phyloP scores from a whole-genome alignment of 92 coral and sea anemone genomes.

The Paragorgia papillata region DNA sequence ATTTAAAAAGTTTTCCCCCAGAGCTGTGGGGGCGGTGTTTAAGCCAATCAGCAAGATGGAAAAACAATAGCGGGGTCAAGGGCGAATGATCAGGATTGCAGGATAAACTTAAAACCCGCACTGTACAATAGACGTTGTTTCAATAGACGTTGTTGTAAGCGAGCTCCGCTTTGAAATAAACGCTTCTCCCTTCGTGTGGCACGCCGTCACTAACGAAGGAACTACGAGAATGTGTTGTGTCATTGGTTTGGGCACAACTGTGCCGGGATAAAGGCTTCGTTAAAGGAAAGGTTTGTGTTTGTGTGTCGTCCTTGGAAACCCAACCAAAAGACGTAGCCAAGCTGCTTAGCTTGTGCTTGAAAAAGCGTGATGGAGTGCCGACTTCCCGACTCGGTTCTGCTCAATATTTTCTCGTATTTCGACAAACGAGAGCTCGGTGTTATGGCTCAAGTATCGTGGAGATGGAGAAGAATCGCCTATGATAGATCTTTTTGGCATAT shows the following conservation, averaged over 20 bases:
- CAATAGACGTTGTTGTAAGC: constrained; percentile 1
- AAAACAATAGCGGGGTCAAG: constrained; percentile 46
- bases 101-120: constrained; percentile 19
- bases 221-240: background rate
- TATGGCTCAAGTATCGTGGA: constrained; percentile 79
- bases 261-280: background rate
- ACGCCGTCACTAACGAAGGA: background rate
- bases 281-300: constrained; percentile 6
- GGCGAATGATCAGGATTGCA: constrained; percentile 34
- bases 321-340: constrained; percentile 28
- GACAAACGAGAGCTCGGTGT: constrained; percentile 77
- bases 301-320: constrained; percentile 28
- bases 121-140: constrained; percentile 15
- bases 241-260: background rate
- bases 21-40: background rate
- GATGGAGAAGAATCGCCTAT: constrained; percentile 96
- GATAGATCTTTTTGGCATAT: constrained; percentile 94
- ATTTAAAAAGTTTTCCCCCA: constrained; percentile 32
- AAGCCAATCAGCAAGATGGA: constrained; percentile 16
- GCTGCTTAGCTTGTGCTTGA: too few relatives aligned
- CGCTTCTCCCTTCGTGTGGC: background rate
- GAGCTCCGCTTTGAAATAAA: background rate
- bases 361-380: constrained; percentile 67
- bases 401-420: constrained; percentile 80
- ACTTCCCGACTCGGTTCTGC: constrained; percentile 89